Percentiles rank a stretch among this genome's conserved stretches.
Evolutionary conservation across 2,888 invertebrate genomes (phyloP).

Genomic region (Drosophila kokeensis): DNA sequence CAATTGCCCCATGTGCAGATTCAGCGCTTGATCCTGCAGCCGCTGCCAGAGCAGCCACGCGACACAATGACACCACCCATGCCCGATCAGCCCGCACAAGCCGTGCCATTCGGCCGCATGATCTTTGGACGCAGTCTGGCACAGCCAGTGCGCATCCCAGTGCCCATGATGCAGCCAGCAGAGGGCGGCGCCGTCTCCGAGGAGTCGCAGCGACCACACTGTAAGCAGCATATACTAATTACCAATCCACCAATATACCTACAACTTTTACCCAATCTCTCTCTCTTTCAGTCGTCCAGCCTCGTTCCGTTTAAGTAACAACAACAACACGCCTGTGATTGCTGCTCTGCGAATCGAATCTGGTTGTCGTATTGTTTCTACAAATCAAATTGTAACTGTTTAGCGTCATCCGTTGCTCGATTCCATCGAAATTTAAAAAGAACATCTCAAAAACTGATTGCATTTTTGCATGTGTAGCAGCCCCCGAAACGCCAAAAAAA

Average conservation of each 20-base stretch:
- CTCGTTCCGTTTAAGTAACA: constrained; percentile 89
- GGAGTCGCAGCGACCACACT: constrained; percentile 89
- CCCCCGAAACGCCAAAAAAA: constrained; percentile 68
- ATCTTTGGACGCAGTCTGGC: constrained; percentile 85
- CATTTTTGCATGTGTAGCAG: constrained; percentile 68
- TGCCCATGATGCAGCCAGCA: constrained; percentile 86
- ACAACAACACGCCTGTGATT: constrained; percentile 90
- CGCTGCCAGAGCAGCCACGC: constrained; percentile 83
- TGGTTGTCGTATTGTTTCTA: constrained; percentile 47
- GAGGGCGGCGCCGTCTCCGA: constrained; percentile 84
- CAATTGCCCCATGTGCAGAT: constrained; percentile 81
- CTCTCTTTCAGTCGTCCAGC: constrained; percentile 90
- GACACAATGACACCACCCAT: constrained; percentile 84
- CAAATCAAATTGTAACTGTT: constrained; percentile 36
- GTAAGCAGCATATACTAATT: constrained; percentile 86
- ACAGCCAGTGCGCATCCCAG: constrained; percentile 86
- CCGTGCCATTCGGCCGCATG: constrained; percentile 83
- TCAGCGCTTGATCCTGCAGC: constrained; percentile 82
- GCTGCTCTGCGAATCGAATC: constrained; percentile 85
- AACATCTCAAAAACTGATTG: constrained; percentile 45
- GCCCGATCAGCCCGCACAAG: constrained; percentile 82
- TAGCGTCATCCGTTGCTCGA: constrained; percentile 54
- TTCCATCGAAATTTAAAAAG: constrained; percentile 43
- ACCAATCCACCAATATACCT: not conserved
- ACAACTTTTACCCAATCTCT: constrained; percentile 11